These are phyloP conservation scores for Argyrosomus regius DNA, from an alignment of 2,797 vertebrate species.

Conservation along the genomic window DNA sequence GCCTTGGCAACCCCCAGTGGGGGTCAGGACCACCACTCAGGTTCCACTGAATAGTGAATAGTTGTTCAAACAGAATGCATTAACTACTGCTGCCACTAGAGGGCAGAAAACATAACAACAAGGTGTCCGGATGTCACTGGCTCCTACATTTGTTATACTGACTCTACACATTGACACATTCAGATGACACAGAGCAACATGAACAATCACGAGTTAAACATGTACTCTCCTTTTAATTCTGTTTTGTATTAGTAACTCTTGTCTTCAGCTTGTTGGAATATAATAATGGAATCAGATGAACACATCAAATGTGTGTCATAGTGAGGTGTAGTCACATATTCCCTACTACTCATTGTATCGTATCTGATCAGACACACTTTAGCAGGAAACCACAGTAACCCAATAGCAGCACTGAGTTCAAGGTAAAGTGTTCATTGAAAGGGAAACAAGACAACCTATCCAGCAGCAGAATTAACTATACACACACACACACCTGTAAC, in stretches of 20 bases:
- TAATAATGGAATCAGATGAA: background rate
- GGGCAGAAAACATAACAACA: slow-evolving; percentile 19
- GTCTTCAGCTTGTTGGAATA: background rate
- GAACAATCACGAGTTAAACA: slow-evolving; percentile 6
- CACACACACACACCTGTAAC: slow-evolving; percentile 83
- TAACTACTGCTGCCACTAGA: slow-evolving; percentile 19
- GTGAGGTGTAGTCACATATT: background rate
- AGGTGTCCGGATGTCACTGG: background rate
- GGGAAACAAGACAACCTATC: background rate
- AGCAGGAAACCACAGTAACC: background rate
- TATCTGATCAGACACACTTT: background rate
- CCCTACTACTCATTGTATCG: background rate
- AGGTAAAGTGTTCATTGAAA: background rate
- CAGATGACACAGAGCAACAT: background rate
- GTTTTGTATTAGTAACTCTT: background rate
- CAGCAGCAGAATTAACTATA: background rate
- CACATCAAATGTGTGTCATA: background rate
- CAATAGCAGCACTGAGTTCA: no score
- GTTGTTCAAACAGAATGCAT: background rate
- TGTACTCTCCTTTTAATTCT: background rate
- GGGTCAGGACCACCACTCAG: no score
- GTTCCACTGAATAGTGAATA: no score
- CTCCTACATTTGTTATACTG: background rate
- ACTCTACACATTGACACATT: background rate
- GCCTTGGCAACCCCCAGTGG: no score